Conservation (phyloP, 1,140 invertebrate species). For the Nasonia vitripennis region DNA sequence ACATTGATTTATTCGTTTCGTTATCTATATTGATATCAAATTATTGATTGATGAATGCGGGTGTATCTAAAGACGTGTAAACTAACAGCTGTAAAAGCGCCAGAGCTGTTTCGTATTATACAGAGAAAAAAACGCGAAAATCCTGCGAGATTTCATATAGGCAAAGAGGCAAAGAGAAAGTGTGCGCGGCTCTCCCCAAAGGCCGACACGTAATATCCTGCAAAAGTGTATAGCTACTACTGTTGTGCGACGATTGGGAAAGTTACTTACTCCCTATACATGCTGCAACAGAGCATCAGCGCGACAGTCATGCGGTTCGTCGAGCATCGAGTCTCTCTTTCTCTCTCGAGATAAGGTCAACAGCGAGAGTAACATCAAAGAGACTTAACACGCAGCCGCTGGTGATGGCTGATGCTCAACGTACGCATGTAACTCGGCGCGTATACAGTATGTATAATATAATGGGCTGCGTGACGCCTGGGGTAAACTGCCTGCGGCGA, state of each 20-base stretch:
- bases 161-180: neutral
- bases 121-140: neutral
- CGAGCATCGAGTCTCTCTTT: neutral
- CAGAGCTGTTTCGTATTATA: neutral
- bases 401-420: neutral
- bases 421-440: too few species aligned
- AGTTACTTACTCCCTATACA: neutral
- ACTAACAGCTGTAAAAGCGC: too few species aligned
- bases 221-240: neutral
- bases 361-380: slow-evolving; percentile 44
- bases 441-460: neutral
- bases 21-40: too few species aligned
- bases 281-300: too few species aligned
- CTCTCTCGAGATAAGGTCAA: slow-evolving; percentile 45
- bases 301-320: neutral
- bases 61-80: too few species aligned
- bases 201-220: slow-evolving; percentile 42
- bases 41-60: too few species aligned
- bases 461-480: slow-evolving; percentile 30
- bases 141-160: neutral
- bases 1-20: too few species aligned
- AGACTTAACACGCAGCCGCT: neutral
- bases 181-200: neutral
- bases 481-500: slow-evolving; percentile 1
- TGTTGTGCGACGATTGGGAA: slow-evolving; percentile 38